Evolutionary conservation across 2,888 invertebrate species (phyloP).

Genomic region (Deilephila elpenor): DNA sequence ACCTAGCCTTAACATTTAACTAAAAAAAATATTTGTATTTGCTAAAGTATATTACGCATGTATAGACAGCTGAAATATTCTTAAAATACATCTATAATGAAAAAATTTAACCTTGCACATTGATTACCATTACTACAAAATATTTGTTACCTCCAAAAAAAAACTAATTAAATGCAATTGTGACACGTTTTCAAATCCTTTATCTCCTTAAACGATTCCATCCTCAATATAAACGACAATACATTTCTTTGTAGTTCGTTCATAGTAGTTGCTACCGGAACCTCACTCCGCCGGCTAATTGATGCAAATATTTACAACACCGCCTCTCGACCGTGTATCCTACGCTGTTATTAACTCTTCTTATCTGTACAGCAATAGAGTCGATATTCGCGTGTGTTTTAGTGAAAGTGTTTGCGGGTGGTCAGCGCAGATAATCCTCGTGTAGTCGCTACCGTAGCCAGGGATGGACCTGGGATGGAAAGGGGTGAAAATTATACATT

Average conservation of each 20-base stretch:
- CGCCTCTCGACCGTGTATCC: slow-evolving; percentile 37
- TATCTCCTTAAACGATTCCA: slow-evolving; percentile 3
- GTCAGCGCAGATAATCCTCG: slow-evolving; percentile 41
- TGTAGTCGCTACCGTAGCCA: slow-evolving; percentile 25
- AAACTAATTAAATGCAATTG: not conserved
- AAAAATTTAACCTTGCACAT: not conserved
- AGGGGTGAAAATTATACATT: not conserved
- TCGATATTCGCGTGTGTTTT: slow-evolving; percentile 29
- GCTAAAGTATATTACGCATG: too few species aligned
- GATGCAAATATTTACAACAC: slow-evolving; percentile 36
- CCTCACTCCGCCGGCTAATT: slow-evolving; percentile 29
- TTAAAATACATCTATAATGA: too few species aligned
- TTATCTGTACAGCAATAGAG: slow-evolving; percentile 30
- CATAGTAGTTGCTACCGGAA: slow-evolving; percentile 13
- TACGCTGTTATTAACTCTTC: slow-evolving; percentile 6
- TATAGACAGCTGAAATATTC: too few species aligned
- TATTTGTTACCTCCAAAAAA: not conserved
- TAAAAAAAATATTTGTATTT: too few species aligned
- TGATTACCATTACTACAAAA: not conserved
- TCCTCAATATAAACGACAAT: not conserved
- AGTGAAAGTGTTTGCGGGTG: slow-evolving; percentile 40
- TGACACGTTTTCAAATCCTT: not conserved
- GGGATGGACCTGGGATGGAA: not conserved
- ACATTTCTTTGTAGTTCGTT: not conserved
- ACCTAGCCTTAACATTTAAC: too few species aligned